Conservation (phyloP, 2,797 vertebrate genomes). For the Coranthus polyacanthus region DNA sequence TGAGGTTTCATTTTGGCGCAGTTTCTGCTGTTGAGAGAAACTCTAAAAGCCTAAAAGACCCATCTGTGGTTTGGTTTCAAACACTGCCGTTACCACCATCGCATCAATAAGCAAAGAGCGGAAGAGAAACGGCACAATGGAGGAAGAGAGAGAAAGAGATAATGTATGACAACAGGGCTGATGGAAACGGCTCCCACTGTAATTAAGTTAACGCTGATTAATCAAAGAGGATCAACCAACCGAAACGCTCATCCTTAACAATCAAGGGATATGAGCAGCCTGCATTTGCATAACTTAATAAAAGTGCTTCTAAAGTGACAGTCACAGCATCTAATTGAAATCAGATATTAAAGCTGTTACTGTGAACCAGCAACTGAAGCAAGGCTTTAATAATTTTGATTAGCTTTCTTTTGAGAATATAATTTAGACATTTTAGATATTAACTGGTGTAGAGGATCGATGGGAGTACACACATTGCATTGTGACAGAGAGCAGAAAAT, state of each 20-base stretch:
- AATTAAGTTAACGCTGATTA: slow-evolving; percentile 70
- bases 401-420: slow-evolving; percentile 9
- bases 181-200: slow-evolving; percentile 61
- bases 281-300: slow-evolving; percentile 49
- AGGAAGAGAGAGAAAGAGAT: slow-evolving; percentile 33
- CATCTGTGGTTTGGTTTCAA: slow-evolving; percentile 65
- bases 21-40: slow-evolving; percentile 31
- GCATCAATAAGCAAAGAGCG: slow-evolving; percentile 13
- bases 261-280: slow-evolving; percentile 35
- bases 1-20: slow-evolving; percentile 25
- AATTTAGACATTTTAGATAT: neutral
- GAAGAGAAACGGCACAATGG: slow-evolving; percentile 29
- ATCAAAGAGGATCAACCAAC: slow-evolving; percentile 60
- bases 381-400: slow-evolving; percentile 13
- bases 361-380: slow-evolving; percentile 14
- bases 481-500: neutral
- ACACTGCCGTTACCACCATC: slow-evolving; percentile 17
- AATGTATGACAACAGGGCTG: slow-evolving; percentile 59
- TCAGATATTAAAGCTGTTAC: slow-evolving; percentile 5
- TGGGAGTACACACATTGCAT: neutral
- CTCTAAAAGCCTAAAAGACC: slow-evolving; percentile 47
- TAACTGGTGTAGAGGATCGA: neutral
- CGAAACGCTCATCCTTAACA: slow-evolving; percentile 40
- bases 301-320: slow-evolving; percentile 28
- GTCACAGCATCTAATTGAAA: slow-evolving; percentile 18